Evolutionary conservation across 2,113 vertebrate genomes (phyloP).

Genomic region (Maccullochella peelii): DNA sequence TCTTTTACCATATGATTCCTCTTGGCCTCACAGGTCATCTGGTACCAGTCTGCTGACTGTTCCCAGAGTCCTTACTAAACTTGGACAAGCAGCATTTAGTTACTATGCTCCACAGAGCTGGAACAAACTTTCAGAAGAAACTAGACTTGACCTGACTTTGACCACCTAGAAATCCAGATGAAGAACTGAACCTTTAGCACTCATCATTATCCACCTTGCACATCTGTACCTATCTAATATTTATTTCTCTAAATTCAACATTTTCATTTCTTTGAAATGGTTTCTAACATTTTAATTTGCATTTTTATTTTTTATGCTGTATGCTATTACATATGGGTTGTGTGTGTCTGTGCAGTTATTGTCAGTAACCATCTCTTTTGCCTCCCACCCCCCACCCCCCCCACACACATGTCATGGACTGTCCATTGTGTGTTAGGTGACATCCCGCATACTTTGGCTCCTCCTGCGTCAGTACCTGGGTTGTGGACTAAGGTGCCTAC

Average conservation of each 20-base stretch:
- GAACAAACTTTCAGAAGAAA: background rate
- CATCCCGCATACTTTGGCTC: slow-evolving; percentile 84
- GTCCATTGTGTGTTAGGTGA: slow-evolving; percentile 76
- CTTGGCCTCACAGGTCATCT: background rate
- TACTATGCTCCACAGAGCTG: background rate
- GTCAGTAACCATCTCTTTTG: slow-evolving; percentile 24
- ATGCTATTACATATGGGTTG: background rate
- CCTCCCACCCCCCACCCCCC: background rate
- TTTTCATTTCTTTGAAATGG: background rate
- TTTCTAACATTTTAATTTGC: background rate
- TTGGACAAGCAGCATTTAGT: background rate
- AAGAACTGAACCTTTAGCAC: background rate
- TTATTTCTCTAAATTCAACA: background rate
- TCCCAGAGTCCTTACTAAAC: background rate
- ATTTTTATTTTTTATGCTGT: too few species aligned
- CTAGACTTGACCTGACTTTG: background rate
- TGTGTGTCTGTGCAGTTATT: slow-evolving; percentile 37
- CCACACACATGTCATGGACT: slow-evolving; percentile 26
- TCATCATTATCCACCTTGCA: background rate
- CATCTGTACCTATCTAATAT: background rate
- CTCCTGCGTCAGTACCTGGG: slow-evolving; percentile 85
- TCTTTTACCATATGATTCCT: background rate
- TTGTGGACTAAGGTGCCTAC: slow-evolving; percentile 80
- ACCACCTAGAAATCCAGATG: background rate
- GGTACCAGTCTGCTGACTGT: background rate